Conservation (phyloP, 1,140 invertebrate species). For the Drosophila ficusphila region DNA sequence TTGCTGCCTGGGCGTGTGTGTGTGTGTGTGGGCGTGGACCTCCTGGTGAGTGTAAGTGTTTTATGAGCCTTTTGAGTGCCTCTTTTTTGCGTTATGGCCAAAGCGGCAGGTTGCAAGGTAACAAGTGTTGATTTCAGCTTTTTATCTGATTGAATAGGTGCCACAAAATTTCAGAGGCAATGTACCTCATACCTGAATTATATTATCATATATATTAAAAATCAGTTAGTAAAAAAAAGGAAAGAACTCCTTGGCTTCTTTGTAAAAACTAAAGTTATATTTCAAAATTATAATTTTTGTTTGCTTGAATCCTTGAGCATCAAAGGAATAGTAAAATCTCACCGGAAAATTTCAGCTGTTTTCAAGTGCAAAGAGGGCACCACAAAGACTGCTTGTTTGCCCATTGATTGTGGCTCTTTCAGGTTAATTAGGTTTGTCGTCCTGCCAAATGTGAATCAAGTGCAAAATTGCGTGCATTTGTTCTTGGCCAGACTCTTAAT, state of each 20-base stretch:
- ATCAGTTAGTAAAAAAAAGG: no score
- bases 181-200: no score
- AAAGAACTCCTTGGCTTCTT: no score
- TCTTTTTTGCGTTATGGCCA: conserved; percentile 45
- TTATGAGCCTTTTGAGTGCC: conserved; percentile 52
- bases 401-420: not conserved
- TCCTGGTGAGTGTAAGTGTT: conserved; percentile 55
- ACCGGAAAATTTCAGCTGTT: not conserved
- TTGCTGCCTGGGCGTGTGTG: not conserved
- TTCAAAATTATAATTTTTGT: no score
- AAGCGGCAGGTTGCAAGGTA: conserved; percentile 29
- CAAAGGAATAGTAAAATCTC: not conserved
- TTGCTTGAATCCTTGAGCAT: no score
- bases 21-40: conserved; percentile 2
- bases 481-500: conserved; percentile 50
- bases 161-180: not conserved
- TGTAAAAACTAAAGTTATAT: no score
- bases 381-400: not conserved
- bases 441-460: conserved; percentile 15
- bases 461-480: conserved; percentile 40
- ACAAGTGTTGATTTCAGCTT: conserved; percentile 29
- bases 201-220: no score
- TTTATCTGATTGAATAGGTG: conserved; percentile 21
- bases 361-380: not conserved
- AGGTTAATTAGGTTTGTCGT: conserved; percentile 20